A percentile compares a stretch with the other conserved stretches of the same genome.
phyloP scores from a whole-genome alignment of 2,113 vertebrate species.

The Chaenogobius annularis region DNA sequence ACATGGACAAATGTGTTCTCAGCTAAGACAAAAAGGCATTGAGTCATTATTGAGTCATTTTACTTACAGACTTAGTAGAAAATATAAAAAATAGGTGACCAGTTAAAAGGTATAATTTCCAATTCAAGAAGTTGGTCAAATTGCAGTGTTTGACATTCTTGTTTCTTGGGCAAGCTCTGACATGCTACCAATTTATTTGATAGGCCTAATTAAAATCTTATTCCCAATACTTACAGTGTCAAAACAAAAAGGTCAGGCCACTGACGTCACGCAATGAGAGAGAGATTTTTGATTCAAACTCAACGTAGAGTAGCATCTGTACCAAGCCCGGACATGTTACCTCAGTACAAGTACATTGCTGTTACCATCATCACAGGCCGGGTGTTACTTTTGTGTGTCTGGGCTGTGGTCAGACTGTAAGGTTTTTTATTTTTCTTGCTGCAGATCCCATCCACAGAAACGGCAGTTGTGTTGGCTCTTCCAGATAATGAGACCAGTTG shows the following conservation, averaged over 20 bases:
- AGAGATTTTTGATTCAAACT: neutral
- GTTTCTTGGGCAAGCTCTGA: too few species aligned
- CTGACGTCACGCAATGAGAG: neutral
- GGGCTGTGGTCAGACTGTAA: constrained; percentile 22
- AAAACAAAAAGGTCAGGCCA: neutral
- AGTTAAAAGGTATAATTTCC: neutral
- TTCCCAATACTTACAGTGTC: neutral
- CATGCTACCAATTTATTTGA: neutral
- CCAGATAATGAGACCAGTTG: constrained; percentile 37
- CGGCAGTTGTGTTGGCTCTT: constrained; percentile 17
- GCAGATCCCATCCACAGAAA: constrained; percentile 24
- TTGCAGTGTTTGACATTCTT: too few species aligned
- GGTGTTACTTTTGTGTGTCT: constrained; percentile 35
- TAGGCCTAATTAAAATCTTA: neutral
- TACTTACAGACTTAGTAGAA: neutral
- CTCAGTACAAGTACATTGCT: constrained; percentile 16
- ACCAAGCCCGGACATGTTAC: constrained; percentile 5
- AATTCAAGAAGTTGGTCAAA: neutral
- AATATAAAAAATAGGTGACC: neutral
- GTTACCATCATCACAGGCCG: constrained; percentile 19
- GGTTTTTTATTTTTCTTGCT: constrained; percentile 25
- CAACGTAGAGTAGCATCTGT: rapidly evolving
- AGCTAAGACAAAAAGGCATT: neutral
- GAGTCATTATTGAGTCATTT: neutral
- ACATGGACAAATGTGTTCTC: neutral